Conservation (phyloP, 2,113 vertebrate species). For the Saccopteryx bilineata region DNA sequence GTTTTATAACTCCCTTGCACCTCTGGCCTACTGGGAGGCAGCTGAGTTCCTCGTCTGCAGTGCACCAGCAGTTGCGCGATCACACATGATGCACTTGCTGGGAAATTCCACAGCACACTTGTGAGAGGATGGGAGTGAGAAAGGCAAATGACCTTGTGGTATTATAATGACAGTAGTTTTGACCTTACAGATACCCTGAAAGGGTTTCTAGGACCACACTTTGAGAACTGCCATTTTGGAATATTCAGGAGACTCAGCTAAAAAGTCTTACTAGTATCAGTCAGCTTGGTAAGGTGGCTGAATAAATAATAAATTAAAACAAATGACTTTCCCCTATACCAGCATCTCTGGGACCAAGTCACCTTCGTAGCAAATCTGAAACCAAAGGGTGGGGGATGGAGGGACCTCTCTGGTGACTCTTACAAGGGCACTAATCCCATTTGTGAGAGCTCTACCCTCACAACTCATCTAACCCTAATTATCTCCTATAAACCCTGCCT, state of each 20-base stretch:
- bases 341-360: neutral
- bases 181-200: neutral
- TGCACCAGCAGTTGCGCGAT: neutral
- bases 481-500: neutral
- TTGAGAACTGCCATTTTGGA: neutral
- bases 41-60: neutral
- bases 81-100: fast-evolving
- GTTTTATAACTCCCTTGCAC: no score
- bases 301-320: neutral
- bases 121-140: neutral
- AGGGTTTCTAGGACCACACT: neutral
- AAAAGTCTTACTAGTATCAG: neutral
- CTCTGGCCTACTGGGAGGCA: neutral
- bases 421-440: neutral
- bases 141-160: neutral
- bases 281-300: slow-evolving; percentile 1
- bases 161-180: neutral
- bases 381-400: neutral
- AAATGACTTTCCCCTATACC: neutral
- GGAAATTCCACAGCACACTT: neutral
- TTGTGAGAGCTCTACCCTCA: neutral
- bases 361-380: neutral
- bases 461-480: neutral
- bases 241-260: neutral
- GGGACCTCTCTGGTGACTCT: neutral